phyloP scores from a whole-genome alignment of 2,113 vertebrate genomes.

The Heteronetta atricapilla region DNA sequence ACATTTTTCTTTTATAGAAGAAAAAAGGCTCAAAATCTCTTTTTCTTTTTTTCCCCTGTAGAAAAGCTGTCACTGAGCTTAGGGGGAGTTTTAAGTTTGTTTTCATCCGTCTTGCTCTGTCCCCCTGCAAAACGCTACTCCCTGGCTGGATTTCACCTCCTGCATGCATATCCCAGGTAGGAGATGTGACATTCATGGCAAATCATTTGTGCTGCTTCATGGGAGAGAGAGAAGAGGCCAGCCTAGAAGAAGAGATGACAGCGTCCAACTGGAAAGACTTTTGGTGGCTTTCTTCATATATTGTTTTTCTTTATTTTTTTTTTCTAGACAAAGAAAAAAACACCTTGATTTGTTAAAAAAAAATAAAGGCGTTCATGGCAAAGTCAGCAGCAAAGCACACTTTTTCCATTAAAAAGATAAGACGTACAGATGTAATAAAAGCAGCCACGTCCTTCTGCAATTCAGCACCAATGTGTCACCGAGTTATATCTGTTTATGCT shows the following conservation, averaged over 20 bases:
- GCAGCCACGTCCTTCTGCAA: not conserved
- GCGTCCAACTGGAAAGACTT: not conserved
- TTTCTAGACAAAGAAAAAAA: not conserved
- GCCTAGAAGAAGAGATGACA: not conserved
- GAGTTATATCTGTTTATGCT: not conserved
- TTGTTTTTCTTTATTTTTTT: not conserved
- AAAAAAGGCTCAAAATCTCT: not conserved
- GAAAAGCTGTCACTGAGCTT: too few relatives aligned
- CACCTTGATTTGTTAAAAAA: not conserved
- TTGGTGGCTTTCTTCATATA: not conserved
- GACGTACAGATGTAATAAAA: accelerated
- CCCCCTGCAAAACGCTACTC: not conserved
- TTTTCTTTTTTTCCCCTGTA: too few relatives aligned
- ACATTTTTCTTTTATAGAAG: not conserved
- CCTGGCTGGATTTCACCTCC: not conserved
- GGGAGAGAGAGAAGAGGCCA: not conserved
- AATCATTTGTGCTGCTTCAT: not conserved
- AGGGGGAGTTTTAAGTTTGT: not conserved
- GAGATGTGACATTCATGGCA: not conserved
- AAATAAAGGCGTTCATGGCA: not conserved
- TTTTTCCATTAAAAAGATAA: not conserved
- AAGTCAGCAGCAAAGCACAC: not conserved
- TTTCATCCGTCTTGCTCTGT: not conserved
- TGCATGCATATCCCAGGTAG: not conserved
- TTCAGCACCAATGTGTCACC: not conserved